phyloP scores from a whole-genome alignment of 2,113 vertebrate genomes.

The Prunella fulvescens region DNA sequence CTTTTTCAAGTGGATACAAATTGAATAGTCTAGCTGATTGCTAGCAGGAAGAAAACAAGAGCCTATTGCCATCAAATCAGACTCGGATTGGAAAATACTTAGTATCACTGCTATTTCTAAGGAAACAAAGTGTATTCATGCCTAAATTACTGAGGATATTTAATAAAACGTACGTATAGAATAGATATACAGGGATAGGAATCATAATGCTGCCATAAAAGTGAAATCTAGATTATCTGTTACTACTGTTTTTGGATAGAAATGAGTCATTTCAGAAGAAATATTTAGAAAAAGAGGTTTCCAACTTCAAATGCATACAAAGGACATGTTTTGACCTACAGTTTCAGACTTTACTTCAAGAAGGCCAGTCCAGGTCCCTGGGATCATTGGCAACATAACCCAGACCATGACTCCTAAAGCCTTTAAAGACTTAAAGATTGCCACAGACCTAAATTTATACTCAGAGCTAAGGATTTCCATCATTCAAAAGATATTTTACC shows the following conservation, averaged over 20 bases:
- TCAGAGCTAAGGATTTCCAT: not conserved
- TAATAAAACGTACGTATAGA: not conserved
- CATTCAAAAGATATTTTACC: not conserved
- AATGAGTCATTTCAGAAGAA: not conserved
- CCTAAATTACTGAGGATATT: not conserved
- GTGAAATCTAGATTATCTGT: not conserved
- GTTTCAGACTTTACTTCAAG: not conserved
- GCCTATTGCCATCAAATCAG: not conserved
- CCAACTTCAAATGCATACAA: not conserved
- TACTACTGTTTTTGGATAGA: not conserved
- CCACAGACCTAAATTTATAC: not conserved
- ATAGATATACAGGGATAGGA: not conserved
- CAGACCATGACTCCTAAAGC: not conserved
- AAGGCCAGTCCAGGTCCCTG: not conserved
- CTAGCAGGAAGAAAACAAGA: not conserved
- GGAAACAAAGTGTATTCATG: not conserved
- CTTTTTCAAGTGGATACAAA: not conserved
- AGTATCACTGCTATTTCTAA: not conserved
- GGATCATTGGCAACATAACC: not conserved
- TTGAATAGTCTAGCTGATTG: not conserved
- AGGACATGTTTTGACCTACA: not conserved
- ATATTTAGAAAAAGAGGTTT: not conserved
- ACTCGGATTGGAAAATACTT: not conserved
- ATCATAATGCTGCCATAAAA: not conserved
- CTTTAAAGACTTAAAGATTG: not conserved